Evolutionary conservation across 2,113 vertebrate genomes (phyloP), one percentile per base, ranked within the genome.

Genomic region (Genyomyrus donnyi): DNA sequence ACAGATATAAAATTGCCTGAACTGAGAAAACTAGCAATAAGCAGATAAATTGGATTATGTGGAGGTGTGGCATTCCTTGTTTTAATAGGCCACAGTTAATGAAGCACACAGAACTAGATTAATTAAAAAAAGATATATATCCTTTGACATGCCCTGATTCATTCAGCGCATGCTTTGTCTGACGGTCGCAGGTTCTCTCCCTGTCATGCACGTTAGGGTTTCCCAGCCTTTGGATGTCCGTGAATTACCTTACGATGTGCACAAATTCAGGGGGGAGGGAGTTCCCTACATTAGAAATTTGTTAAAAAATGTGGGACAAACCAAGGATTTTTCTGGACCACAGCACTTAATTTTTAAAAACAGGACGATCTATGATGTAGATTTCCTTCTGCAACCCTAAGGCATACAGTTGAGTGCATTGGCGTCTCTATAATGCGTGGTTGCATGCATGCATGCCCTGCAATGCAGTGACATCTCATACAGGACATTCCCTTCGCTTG

Each of bases 1-100:
- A 35, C 3, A 49, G 49, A 49, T 87, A 48, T 48, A 31, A 50
- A 87, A 11, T 21, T 27, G 48, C 48, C n/a, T 45, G 83, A 85
- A 53, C 50, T 56, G 85, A 87, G 85, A 87, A 87, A 87, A 39
- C 7, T 56, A 87, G 11, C 27, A 87, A 50, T 27, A 58, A 88
- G 52, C 35, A 62, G 8, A 56, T 15, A 50, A 31, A 70, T 70
- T 70, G 27, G 84, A 49, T 86, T 86, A 27, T 49, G 84, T 24
- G 48, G 46, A 50, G 84, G 46, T 86, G 84, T 27, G 46, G 3
- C 31, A 56, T 9, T 35, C 17, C 27, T 39, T 56, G 85, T 50
- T 49, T 56, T 56, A 87, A 35, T 35, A 56, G 49, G 48, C 45
- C 50, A 56, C 31, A 58, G 39, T 66, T 39, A n/a, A 88, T 45